Base-by-base conservation (phyloP, 2,888 invertebrate genomes). In the Mimumesa dahlbomi region DNA sequence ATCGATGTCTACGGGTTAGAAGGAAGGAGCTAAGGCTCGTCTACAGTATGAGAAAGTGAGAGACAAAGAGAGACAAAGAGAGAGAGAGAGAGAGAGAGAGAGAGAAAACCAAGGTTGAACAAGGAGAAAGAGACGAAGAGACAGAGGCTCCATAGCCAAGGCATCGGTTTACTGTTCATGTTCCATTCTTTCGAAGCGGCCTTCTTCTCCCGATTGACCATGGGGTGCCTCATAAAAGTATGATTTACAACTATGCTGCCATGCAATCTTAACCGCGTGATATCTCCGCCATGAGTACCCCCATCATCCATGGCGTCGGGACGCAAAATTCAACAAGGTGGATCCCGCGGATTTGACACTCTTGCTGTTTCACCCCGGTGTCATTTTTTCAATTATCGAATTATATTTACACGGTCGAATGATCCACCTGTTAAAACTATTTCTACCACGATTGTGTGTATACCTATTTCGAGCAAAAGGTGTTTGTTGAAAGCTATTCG, bases 161-260 rank as follows among this genome's bases (percentile, higher is more conserved):
- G 65, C 58, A 77, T 81, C 79, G 65, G 77, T 81, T 78, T 79
- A 71, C 74, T 77, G 73, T 81, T 82, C 77, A 76, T 78, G 76
- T 79, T 68, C 67, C 74, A 76, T 81, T 82, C 79, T 81, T 78
- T 73, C 62, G 45, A 52, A 63, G 66, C 69, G 73, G 57, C 62
- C 73, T 75, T 59, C 70, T 74, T 61, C 69, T 68, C 64, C 52
- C 58, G 75, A 84, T 83, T 81, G 79, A 61, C 83, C 79, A 70
- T 82, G 81, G 80, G 79, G 77, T 84, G 85, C 78, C 83, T 82
- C 86, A 70, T 86, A 87, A 87, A 86, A 85, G 72, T 80, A 83
- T 86, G 84, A 87, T 86, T 85, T 86, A 86, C 79, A 81, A 74
- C 74, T 75, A 57, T 65, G 54, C 71, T 62, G 74, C 77, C 71